phyloP scores from a whole-genome alignment of 2,888 invertebrate genomes.

The Tenthredo distinguenda region DNA sequence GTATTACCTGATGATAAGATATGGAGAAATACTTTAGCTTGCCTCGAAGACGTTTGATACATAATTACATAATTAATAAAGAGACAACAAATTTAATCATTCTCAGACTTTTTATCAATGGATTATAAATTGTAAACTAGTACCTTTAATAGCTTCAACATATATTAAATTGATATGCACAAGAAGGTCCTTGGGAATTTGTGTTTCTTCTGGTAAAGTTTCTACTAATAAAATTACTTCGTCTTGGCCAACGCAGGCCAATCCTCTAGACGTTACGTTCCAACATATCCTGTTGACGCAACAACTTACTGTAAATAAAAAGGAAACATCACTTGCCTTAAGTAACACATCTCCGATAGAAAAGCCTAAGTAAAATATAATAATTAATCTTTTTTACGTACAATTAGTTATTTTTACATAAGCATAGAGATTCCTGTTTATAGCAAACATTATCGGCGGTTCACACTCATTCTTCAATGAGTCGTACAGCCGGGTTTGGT shows the following conservation, averaged over 20 bases:
- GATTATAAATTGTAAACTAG: constrained; percentile 19
- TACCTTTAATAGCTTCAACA: constrained; percentile 83
- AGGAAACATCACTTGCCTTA: not conserved
- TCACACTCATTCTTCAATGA: constrained; percentile 80
- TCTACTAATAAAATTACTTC: constrained; percentile 89
- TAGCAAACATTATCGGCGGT: constrained; percentile 84
- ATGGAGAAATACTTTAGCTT: constrained; percentile 22
- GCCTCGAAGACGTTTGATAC: constrained; percentile 30
- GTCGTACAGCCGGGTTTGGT: constrained; percentile 81
- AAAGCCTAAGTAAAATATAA: not conserved
- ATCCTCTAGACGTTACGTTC: constrained; percentile 88
- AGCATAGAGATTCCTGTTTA: constrained; percentile 88
- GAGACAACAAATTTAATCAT: not conserved
- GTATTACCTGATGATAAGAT: constrained; percentile 81
- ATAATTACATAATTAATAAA: not conserved
- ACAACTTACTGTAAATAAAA: constrained; percentile 83
- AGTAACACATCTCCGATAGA: not conserved
- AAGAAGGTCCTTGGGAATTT: constrained; percentile 87
- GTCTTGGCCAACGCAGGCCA: constrained; percentile 90
- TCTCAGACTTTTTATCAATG: not conserved
- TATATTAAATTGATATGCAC: constrained; percentile 87
- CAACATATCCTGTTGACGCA: constrained; percentile 87
- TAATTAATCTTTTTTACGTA: constrained; percentile 79
- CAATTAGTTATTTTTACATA: constrained; percentile 87
- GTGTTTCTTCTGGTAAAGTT: constrained; percentile 82